Evolutionary conservation across 37 sponge, comb jelly and placozoan species (phyloP), one percentile per base, ranked within the genome.

Genomic region (Spongilla lacustris): DNA sequence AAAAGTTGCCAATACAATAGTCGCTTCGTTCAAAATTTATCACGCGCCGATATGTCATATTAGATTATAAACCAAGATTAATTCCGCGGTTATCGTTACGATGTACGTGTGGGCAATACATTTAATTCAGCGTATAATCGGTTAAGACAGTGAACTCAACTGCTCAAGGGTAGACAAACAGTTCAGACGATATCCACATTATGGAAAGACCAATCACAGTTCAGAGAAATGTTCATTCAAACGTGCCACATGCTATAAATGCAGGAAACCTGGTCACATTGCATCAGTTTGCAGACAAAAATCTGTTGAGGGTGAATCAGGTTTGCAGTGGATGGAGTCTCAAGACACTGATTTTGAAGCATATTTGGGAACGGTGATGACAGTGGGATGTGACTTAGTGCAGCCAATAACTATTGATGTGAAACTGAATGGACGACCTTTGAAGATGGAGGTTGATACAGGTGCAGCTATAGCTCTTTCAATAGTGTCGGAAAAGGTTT

Each of bases 401-500:
- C 75, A 28, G 30, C 75, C 75, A 23, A 27, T 74, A 28, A 76
- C 17, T 10, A 30, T 76, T 10, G 12, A 26, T 6, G 11, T 76
- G 77, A 13, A 36, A 17, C 13, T 76, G 29, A 76, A 76, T 35
- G 46, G 33, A 35, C 17, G 12, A 36, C 41, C 46, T 76, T 17
- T 76, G 29, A 76, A 17, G 21, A 81, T 81, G 81, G 81, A 81
- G n/a, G 22, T 81, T 8, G 81, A 81, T 67, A 81, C 81, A 23
- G 81, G 81, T 9, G 81, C 81, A 4, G 81, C 69, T 23, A 3
- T 41, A 4, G 81, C 69, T 23, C 41, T 41, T 41, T 41, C 41
- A 41, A 27, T 81, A 19, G 50, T 81, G 38, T 81, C 36, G 0
- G 22, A 13, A 23, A 68, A 67, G 23, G 12, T 23, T 8, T 33